Base-by-base conservation (phyloP, 2,888 invertebrate genomes). In the Rotaria socialis region DNA sequence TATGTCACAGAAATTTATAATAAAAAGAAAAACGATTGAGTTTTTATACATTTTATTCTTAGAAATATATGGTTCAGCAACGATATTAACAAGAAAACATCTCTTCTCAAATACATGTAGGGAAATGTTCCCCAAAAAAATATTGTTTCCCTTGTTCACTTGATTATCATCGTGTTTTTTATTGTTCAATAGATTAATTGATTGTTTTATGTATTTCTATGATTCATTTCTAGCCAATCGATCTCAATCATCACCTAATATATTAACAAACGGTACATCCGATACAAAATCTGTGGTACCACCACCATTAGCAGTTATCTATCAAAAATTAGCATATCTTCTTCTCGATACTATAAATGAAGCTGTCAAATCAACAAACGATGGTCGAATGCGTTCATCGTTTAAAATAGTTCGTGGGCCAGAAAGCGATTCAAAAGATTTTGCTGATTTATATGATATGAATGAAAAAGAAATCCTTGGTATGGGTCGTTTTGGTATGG, bases 381-480 rank as follows among this genome's bases (percentile, higher is more conserved):
- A 80, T 80, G 24, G 80, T 14, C 47, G 47, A 47, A 10, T 47
- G 24, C 80, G 80, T 47, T 80, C 80, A 80, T 80, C 80, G n/a
- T 80, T 80, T 80, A 80, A 80, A 80, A 80, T 80, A 47, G 80
- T 80, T n/a, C 80, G 80, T 47, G 67, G 67, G 1, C 8, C 80
- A 11, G 47, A 43, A n/a, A n/a, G 24, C 47, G 47, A 80, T 47
- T 47, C 43, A n/a, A 80, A 80, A 47, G 80, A 80, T 80, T 80
- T 80, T 47, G 24, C 43, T 24, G 80, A 80, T 47, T 80, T 80
- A n/a, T 80, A 80, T n/a, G 80, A 80, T 47, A 80, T 80, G 80
- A 80, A 80, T 80, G 80, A 80, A 80, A 80, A 80, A n/a, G 80
- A 80, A 80, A 80, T 80, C 5, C 47, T 80, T 24, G 80, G 80